A percentile compares a stretch with the other conserved stretches of the same genome.
Evolutionary conservation across 2,113 vertebrate species (phyloP).

Genomic region (Henicopernis longicauda): DNA sequence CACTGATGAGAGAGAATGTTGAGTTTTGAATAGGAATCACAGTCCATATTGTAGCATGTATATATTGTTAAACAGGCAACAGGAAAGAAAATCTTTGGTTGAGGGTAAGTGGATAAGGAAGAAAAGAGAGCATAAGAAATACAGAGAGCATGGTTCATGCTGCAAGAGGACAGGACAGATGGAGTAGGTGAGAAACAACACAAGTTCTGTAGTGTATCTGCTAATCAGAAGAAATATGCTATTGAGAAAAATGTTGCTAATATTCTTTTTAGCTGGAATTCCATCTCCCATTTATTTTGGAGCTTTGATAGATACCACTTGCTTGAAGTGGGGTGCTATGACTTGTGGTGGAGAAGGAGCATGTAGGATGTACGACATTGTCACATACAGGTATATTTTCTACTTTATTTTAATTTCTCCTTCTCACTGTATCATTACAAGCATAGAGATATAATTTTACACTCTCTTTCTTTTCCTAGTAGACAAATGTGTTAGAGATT

Average conservation of each 20-base stretch:
- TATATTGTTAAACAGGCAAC: background rate
- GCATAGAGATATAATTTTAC: background rate
- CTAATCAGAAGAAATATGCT: background rate
- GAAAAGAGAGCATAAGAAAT: background rate
- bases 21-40: background rate
- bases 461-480: background rate
- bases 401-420: background rate
- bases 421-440: background rate
- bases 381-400: slow-evolving; percentile 76
- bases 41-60: background rate
- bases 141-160: background rate
- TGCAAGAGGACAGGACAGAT: background rate
- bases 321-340: slow-evolving; percentile 89
- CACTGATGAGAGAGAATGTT: background rate
- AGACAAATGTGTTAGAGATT: background rate
- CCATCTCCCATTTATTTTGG: slow-evolving; percentile 93
- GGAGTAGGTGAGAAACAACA: background rate
- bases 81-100: background rate
- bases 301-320: slow-evolving; percentile 87
- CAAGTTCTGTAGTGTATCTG: background rate
- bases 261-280: slow-evolving; percentile 82
- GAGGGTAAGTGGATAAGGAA: background rate
- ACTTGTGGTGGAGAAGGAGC: slow-evolving; percentile 82
- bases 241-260: background rate
- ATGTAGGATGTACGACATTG: slow-evolving; percentile 81